Evolutionary conservation across 2,888 invertebrate species (phyloP).

Genomic region (Drosophila falleni): DNA sequence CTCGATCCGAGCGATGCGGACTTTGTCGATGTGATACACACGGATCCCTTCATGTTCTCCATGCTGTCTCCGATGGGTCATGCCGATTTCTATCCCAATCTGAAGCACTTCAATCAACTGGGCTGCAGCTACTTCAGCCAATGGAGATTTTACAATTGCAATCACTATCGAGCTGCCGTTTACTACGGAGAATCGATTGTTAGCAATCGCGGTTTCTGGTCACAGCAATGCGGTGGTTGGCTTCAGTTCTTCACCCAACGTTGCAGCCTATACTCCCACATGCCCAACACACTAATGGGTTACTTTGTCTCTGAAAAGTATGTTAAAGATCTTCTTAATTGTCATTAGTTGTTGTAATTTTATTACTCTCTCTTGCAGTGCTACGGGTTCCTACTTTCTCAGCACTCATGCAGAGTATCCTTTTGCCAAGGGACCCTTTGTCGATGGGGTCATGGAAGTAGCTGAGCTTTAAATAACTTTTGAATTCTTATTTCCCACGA

Average conservation of each 20-base stretch:
- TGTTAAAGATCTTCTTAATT: conserved; percentile 22
- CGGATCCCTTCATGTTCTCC: conserved; percentile 87
- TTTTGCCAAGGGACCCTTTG: conserved; percentile 70
- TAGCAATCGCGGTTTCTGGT: conserved; percentile 87
- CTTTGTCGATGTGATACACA: conserved; percentile 89
- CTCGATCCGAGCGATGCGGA: conserved; percentile 87
- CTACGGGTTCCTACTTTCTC: conserved; percentile 86
- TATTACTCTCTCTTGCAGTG: conserved; percentile 78
- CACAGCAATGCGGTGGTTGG: conserved; percentile 86
- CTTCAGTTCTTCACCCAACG: conserved; percentile 86
- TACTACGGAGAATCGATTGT: conserved; percentile 88
- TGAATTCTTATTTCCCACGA: neutral
- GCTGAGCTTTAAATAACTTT: conserved; percentile 18
- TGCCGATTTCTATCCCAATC: conserved; percentile 88
- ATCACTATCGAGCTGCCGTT: conserved; percentile 87
- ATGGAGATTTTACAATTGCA: conserved; percentile 86
- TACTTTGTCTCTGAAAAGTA: conserved; percentile 86
- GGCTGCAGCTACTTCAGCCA: conserved; percentile 86
- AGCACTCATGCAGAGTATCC: conserved; percentile 67
- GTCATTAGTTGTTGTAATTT: neutral
- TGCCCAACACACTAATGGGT: conserved; percentile 85
- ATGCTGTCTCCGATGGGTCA: conserved; percentile 87
- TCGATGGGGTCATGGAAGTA: conserved; percentile 61
- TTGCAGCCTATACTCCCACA: conserved; percentile 81
- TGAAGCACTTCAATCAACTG: conserved; percentile 86